Evolutionary conservation across 2,888 invertebrate genomes (phyloP).

Genomic region (Sympetrum striolatum): DNA sequence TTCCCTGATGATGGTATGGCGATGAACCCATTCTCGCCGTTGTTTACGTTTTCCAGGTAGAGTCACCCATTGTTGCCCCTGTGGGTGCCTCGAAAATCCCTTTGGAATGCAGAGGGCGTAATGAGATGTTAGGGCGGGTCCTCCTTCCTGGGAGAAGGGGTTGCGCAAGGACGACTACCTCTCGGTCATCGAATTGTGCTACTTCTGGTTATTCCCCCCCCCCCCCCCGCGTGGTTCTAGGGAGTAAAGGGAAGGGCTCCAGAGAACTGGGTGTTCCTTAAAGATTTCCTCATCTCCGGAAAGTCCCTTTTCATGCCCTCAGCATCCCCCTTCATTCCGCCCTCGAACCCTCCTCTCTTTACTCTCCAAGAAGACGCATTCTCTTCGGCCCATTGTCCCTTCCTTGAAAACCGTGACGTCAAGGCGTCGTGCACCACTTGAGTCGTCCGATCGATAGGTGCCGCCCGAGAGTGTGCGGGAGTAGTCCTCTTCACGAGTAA

Average conservation of each 20-base stretch:
- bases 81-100: too few relatives aligned
- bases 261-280: background rate
- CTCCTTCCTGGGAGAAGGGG: background rate
- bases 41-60: too few relatives aligned
- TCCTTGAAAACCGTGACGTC: constrained; percentile 4
- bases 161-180: background rate
- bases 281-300: background rate
- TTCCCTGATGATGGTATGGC: too few relatives aligned
- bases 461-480: constrained; percentile 16
- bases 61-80: too few relatives aligned
- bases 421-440: constrained; percentile 37
- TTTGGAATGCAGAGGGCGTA: too few relatives aligned
- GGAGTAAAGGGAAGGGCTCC: background rate
- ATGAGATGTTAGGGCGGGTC: background rate
- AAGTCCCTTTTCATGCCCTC: background rate
- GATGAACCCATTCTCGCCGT: too few relatives aligned
- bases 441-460: constrained; percentile 2
- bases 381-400: background rate
- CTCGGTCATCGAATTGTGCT: background rate
- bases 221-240: background rate
- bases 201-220: background rate
- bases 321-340: background rate
- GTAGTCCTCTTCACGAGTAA: constrained; percentile 38
- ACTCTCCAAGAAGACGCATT: background rate
- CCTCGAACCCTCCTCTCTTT: background rate